Base-by-base conservation (phyloP, 1,140 invertebrate genomes). In the Catajapyx aquilonaris region DNA sequence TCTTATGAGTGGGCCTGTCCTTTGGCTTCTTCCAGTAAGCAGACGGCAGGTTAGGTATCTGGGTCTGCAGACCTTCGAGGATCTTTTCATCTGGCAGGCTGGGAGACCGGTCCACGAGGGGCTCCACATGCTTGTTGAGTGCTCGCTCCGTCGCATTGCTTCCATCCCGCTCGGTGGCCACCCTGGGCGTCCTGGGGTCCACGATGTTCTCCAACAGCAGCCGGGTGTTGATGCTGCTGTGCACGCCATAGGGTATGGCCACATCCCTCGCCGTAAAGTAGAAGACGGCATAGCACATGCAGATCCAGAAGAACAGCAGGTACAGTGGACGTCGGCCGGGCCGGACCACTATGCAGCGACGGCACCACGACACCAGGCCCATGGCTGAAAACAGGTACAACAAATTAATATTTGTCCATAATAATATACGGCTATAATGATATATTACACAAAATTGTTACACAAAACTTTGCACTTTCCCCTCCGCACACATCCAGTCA, bases 21-120 rank as follows among this genome's bases (percentile, higher is more conserved):
- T 73, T 77, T 47, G 76, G 71, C 39, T 71, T 71, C 47, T 71
- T 72, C 80, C 81, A 85, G 52, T 81, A 84, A 31, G 68, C 65
- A n/a, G 84, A 69, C 0, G 83, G 83, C 3, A 86, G 54, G 42
- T 77, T 83, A 2, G 81, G 80, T 44, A 84, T 62, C 16, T 71
- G 61, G 11, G 70, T 63, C 49, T 80, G 71, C 23, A 81, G 73
- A 45, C 84, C 75, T 9, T 69, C 66, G 18, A 85, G 68, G 20
- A 86, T 55, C 48, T 76, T 68, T 10, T 78, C 73, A 47, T 87
- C 83, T n/a, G 65, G 66, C 11, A 71, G 64, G 18, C 65, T 64
- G 0, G 69, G 68, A 21, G 68, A 65, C 34, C 68, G 68, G 58
- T 79, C 76, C 9, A 79, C 55, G 23, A 69, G 59, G 3, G 73